Evolutionary conservation across 2,888 invertebrate genomes (phyloP), one percentile per base, ranked within the genome.

Genomic region (Spialia ferax): DNA sequence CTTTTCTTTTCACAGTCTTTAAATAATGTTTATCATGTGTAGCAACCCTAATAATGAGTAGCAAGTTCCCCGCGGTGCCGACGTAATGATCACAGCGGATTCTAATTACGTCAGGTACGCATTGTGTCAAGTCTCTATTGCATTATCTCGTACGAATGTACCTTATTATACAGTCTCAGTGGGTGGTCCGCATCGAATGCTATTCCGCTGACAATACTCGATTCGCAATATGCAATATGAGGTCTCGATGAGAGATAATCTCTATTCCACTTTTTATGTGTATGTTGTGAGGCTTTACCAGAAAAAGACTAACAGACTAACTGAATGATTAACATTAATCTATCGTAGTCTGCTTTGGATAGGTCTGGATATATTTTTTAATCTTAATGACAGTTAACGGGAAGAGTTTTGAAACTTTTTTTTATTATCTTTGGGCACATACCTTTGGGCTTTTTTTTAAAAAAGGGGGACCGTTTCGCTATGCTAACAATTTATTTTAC

Each of bases 121-220:
- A 59, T 59, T 65, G 52, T 65, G 65, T 52, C 65, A 65, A 57
- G 57, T 56, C 48, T 64, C 48, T 50, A 64, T 64, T 64, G 64
- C 64, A 64, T 64, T 64, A 64, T 57, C 64, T 57, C 55, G 55
- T 57, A 57, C 48, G 45, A 45, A 45, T 18, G 45, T 45, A 10
- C 48, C 64, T 65, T 59, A 65, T 65, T 59, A 65, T 59, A 38
- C 65, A 32, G 8, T 57, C 63, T 22, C 57, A 1, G 57, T 50
- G 23, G 56, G 64, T 57, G 63, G 56, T 56, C 63, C 57, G 23
- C 8, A 56, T 50, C 48, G 50, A 57, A 18, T 38, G 45, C 50
- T 50, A 18, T 50, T 50, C 32, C 13, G 32, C 22, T 32, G 56
- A 32, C 32, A 56, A 13, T 35, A 29, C 32, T 20, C 32, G 29